Base-by-base conservation (phyloP, 2,888 invertebrate species). In the Andrena hattorfiana region DNA sequence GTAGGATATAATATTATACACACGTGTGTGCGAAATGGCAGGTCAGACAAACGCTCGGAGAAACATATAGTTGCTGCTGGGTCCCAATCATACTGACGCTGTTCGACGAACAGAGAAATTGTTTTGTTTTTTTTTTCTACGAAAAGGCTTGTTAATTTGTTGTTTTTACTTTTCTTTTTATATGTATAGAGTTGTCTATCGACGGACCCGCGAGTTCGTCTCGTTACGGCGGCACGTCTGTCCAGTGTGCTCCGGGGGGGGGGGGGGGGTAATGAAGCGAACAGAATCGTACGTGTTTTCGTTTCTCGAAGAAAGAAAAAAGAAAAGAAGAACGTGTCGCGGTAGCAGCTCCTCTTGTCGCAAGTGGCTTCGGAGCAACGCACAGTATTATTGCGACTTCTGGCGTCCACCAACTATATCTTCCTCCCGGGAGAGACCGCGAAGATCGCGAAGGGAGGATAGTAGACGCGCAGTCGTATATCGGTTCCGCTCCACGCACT, bases 401-500 rank as follows among this genome's bases (percentile, higher is more conserved):
- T 20, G n/a, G 48, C 48, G 56, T 23, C 20, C n/a, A 2, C 71
- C 71, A 72, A 68, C 42, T 76, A 32, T 69, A 54, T 76, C n/a
- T 72, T 81, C 48, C 63, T 60, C 68, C 67, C 49, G 10, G 51
- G 10, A 3, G 7, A 5, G 20, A 32, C 30, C 13, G 42, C 35
- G 16, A n/a, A 23, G 49, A 51, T 62, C 51, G 8, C 4, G 56
- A 7, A 30, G n/a, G 16, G 48, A 4, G 30, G 13, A 30, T 2
- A 42, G 68, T 35, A 23, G 30, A 49, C 13, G 69, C 60, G 67
- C 74, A 71, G 49, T 74, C 73, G 66, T 88, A 77, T 85, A 87
- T 90, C 84, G 84, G 83, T 91, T 89, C 76, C 80, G 86, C 77
- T 89, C 84, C 85, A 78, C 84, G 86, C 87, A 88, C 86, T 87